These are phyloP conservation scores for Geophilus truncorum DNA, from an alignment of 2,888 invertebrate species.

Conservation along the genomic window DNA sequence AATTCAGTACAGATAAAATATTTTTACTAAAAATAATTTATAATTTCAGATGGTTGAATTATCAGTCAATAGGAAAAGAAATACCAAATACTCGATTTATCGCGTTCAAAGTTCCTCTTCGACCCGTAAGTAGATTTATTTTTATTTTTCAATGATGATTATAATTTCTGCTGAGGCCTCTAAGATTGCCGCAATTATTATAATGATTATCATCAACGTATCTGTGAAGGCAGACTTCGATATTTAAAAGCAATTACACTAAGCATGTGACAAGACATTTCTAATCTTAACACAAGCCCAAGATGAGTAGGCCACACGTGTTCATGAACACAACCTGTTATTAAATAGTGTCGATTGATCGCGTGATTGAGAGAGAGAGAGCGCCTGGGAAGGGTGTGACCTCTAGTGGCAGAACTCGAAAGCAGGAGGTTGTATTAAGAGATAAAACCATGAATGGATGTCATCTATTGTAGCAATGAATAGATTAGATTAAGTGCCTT, in stretches of 20 bases:
- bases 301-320: not conserved
- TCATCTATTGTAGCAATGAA: too few relatives aligned
- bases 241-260: not conserved
- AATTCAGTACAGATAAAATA: not conserved
- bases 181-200: too few relatives aligned
- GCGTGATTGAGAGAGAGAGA: too few relatives aligned
- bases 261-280: not conserved
- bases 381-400: conserved; percentile 3
- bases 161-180: not conserved
- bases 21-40: not conserved
- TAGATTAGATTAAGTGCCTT: too few relatives aligned
- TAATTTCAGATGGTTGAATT: not conserved
- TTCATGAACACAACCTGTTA: not conserved
- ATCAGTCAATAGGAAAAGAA: not conserved
- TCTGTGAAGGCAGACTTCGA: too few relatives aligned
- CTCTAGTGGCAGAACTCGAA: not conserved
- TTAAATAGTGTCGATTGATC: not conserved
- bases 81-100: not conserved
- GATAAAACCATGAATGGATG: too few relatives aligned
- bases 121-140: not conserved
- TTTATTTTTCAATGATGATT: not conserved
- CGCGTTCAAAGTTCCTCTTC: not conserved
- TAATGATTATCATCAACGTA: too few relatives aligned
- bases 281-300: not conserved
- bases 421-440: too few relatives aligned